A percentile compares a stretch with the other conserved stretches of the same genome.
Conservation (phyloP, 2,113 vertebrate species). For the Scalopus aquaticus region DNA sequence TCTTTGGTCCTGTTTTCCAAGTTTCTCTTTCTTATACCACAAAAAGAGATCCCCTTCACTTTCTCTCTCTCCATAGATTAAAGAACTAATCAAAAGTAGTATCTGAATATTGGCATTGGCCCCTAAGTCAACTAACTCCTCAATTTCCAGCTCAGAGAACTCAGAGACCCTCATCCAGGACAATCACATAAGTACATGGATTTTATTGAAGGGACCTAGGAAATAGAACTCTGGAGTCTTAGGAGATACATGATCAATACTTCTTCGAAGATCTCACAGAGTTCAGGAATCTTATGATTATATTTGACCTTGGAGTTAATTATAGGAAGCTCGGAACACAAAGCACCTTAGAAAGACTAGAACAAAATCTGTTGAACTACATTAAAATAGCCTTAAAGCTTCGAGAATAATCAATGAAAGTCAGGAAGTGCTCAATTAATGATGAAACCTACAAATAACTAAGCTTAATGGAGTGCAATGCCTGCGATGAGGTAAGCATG, state of each 20-base stretch:
- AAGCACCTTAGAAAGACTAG: slow-evolving; percentile 59
- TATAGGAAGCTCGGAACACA: slow-evolving; percentile 50
- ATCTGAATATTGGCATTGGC: background rate
- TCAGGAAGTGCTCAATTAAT: slow-evolving; percentile 69
- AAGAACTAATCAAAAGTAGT: background rate
- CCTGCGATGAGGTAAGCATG: background rate
- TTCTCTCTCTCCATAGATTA: background rate
- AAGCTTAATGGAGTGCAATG: slow-evolving; percentile 64
- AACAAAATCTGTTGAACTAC: slow-evolving; percentile 50
- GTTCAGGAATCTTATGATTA: slow-evolving; percentile 43
- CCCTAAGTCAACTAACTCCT: background rate
- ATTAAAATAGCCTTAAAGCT: slow-evolving; percentile 63
- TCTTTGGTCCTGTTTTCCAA: background rate
- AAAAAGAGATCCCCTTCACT: background rate
- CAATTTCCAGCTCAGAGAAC: background rate
- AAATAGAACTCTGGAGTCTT: slow-evolving; percentile 39
- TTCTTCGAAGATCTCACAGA: slow-evolving; percentile 57
- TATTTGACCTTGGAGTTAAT: slow-evolving; percentile 53
- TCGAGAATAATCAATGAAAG: slow-evolving; percentile 68
- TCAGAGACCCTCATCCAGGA: background rate
- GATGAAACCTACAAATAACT: slow-evolving; percentile 71
- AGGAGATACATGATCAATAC: slow-evolving; percentile 20
- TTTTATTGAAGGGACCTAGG: slow-evolving; percentile 25
- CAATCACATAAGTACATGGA: background rate
- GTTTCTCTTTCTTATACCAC: background rate